Evolutionary conservation across 2,888 invertebrate genomes (phyloP).

Genomic region (Cataglyphis altisquamis): DNA sequence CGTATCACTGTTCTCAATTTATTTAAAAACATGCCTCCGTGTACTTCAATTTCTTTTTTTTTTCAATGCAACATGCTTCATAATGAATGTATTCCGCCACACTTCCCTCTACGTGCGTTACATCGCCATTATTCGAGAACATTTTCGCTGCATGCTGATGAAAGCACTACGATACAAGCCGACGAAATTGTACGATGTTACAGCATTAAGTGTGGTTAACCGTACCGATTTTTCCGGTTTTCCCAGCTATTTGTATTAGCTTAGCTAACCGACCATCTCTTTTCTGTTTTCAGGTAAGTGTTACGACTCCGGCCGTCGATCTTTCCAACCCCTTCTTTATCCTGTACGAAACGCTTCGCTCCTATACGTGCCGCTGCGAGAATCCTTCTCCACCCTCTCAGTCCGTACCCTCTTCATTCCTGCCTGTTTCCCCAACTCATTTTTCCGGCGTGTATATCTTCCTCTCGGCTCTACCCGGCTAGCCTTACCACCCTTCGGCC

Average conservation of each 20-base stretch:
- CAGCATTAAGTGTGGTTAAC: constrained; percentile 48
- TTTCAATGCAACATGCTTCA: constrained; percentile 13
- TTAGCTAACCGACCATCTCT: constrained; percentile 76
- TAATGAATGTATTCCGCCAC: constrained; percentile 37
- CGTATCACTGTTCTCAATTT: constrained; percentile 42
- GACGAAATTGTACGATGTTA: constrained; percentile 48
- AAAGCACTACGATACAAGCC: constrained; percentile 24
- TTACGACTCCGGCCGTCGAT: constrained; percentile 54
- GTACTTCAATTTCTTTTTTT: constrained; percentile 31
- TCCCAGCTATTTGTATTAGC: constrained; percentile 75
- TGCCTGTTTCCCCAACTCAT: constrained; percentile 57
- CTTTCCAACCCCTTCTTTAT: constrained; percentile 38
- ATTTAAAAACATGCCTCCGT: constrained; percentile 48
- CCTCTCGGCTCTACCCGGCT: constrained; percentile 60
- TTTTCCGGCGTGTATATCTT: constrained; percentile 70
- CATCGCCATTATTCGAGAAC: constrained; percentile 25
- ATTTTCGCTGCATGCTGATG: not conserved
- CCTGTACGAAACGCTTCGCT: constrained; percentile 20
- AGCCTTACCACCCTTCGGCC: constrained; percentile 37
- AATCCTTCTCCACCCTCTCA: constrained; percentile 50
- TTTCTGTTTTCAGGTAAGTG: constrained; percentile 80
- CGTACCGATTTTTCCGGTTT: constrained; percentile 50
- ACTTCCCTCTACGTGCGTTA: not conserved
- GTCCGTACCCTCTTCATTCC: constrained; percentile 45
- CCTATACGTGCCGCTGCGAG: constrained; percentile 32